A percentile compares a stretch with the other conserved stretches of the same genome.
phyloP scores from a whole-genome alignment of 2,888 invertebrate genomes.

The Hedya salicella region DNA sequence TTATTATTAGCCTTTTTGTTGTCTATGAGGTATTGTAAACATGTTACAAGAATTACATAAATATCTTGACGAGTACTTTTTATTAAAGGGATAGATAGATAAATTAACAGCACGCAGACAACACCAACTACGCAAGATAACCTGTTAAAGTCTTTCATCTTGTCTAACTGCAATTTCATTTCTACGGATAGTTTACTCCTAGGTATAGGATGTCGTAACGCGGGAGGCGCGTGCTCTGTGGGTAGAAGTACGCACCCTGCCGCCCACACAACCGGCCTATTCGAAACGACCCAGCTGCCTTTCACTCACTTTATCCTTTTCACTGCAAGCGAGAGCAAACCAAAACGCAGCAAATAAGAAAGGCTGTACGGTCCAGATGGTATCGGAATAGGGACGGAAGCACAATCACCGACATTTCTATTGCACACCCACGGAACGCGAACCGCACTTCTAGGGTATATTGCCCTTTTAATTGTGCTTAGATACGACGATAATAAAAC shows the following conservation, averaged over 20 bases:
- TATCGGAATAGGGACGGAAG: slow-evolving; percentile 51
- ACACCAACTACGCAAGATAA: no score
- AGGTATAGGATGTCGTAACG: slow-evolving; percentile 64
- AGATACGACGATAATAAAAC: slow-evolving; percentile 48
- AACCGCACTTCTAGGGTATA: slow-evolving; percentile 66
- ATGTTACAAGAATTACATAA: no score
- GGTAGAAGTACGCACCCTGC: slow-evolving; percentile 59
- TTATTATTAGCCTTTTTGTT: no score
- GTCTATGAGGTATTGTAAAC: no score
- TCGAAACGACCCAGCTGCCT: slow-evolving; percentile 46
- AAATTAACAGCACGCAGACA: no score
- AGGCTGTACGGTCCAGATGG: slow-evolving; percentile 7
- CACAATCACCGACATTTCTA: slow-evolving; percentile 70
- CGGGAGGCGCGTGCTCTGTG: slow-evolving; percentile 65
- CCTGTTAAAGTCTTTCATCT: no score
- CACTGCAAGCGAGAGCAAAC: slow-evolving; percentile 24
- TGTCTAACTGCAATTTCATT: slow-evolving; percentile 18
- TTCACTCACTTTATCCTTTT: slow-evolving; percentile 42
- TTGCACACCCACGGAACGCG: slow-evolving; percentile 71
- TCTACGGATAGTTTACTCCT: slow-evolving; percentile 53
- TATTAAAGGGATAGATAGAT: no score
- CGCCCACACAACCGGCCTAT: slow-evolving; percentile 65
- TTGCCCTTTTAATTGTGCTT: slow-evolving; percentile 65
- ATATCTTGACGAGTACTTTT: no score
- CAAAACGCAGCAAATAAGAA: slow-evolving; percentile 11